Base-by-base conservation (phyloP, 2,113 vertebrate genomes). In the Podilymbus podiceps region DNA sequence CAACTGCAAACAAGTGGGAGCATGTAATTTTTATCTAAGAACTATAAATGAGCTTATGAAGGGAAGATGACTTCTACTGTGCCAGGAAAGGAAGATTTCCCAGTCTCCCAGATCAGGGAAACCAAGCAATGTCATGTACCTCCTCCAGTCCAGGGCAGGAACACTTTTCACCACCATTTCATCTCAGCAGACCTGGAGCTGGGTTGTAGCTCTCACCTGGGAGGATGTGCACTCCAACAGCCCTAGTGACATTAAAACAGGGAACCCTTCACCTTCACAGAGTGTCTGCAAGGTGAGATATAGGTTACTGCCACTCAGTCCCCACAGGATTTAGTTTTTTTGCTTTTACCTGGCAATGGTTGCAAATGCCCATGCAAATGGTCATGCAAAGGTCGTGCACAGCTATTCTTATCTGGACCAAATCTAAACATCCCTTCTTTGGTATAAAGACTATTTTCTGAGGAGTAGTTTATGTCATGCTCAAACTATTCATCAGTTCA, bases 321-420 rank as follows among this genome's bases (percentile, higher is more conserved):
- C 3, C 2, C 80, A 31, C 15, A 40, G 46, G 44, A 52, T 25
- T 73, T 38, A 35, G 31, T 18, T 23, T 77, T 64, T 85, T 85
- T 82, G 40, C 53, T 78, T 91, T 88, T 76, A 49, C 82, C 46
- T 94, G 90, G 74, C 49, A 68, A 19, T 33, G n/a, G 31, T 28
- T 91, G 66, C 73, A 88, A 55, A 91, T 91, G 50, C 28, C 20
- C 2, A 82, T 93, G 78, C 28, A 88, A 76, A 72, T 58, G 40
- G 8, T 24, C 72, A 40, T 56, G 76, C 25, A 85, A 78, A 88
- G 30, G 59, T 44, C 44, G n/a, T 42, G 42, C 42, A 42, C 24
- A 75, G 63, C 63, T 92, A 40, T 58, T 85, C 75, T 93, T 94
- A 92, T 83, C 94, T 53, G 75, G 33, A 73, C 78, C 82, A 58